Evolutionary conservation across 1,140 invertebrate species (phyloP).

Genomic region (Nebria ingens): DNA sequence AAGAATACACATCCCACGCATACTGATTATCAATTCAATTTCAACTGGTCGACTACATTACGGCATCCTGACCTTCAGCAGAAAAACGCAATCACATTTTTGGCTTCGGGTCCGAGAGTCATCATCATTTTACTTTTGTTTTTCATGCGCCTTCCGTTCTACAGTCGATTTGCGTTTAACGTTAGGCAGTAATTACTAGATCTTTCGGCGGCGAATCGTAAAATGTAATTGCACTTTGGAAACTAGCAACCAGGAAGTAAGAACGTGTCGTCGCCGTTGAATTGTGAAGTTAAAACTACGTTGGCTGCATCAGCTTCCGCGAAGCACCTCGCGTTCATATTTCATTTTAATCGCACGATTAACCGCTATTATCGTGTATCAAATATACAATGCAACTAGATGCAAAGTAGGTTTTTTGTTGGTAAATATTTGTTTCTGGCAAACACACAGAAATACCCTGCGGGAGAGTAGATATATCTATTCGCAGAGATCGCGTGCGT

Average conservation of each 20-base stretch:
- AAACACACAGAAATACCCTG: not conserved
- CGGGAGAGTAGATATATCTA: not conserved
- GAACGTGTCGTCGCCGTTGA: not conserved
- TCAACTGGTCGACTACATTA: not conserved
- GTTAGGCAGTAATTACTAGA: not conserved
- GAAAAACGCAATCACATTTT: constrained; percentile 5
- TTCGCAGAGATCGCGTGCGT: not conserved
- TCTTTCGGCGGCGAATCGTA: not conserved
- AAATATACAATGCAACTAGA: too few relatives aligned
- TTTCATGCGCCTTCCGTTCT: not conserved
- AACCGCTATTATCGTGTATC: too few relatives aligned
- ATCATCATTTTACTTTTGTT: constrained; percentile 3
- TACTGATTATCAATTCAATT: not conserved
- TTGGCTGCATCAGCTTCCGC: not conserved
- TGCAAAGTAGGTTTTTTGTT: too few relatives aligned
- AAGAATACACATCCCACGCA: not conserved
- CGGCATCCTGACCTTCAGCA: not conserved
- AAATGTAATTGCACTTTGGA: not conserved
- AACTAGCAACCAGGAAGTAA: not conserved
- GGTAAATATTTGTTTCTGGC: not conserved
- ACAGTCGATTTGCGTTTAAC: not conserved
- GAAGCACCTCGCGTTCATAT: too few relatives aligned
- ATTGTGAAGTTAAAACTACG: not conserved
- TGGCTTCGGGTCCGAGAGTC: not conserved
- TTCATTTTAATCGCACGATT: too few relatives aligned